Conservation (phyloP, 2,888 invertebrate genomes). For the Glyphotaelius pellucidus region DNA sequence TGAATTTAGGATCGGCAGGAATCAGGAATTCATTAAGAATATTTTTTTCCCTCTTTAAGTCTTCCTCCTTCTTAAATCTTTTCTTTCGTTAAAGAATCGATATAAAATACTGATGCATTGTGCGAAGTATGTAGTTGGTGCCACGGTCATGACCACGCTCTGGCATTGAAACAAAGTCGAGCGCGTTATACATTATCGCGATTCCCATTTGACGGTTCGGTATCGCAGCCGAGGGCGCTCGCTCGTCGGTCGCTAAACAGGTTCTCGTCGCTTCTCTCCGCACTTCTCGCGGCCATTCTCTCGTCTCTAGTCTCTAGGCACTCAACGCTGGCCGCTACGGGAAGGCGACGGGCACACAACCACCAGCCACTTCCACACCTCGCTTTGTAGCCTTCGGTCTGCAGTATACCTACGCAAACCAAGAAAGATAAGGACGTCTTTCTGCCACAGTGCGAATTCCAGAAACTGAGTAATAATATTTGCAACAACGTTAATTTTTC, state of each 20-base stretch:
- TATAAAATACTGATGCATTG: no score
- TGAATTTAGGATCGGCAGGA: no score
- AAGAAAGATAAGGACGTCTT: no score
- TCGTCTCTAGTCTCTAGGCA: no score
- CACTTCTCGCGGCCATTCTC: background rate
- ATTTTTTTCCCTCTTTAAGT: no score
- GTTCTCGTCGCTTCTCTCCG: background rate
- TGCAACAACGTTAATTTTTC: no score
- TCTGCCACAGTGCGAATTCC: background rate
- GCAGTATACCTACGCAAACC: no score
- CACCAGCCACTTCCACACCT: background rate
- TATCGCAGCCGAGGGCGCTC: background rate
- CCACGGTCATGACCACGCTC: background rate
- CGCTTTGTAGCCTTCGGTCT: no score
- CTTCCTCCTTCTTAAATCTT: no score
- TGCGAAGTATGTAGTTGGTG: background rate
- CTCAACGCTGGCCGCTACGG: no score
- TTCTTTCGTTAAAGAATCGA: background rate
- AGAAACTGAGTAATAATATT: background rate
- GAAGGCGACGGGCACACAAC: background rate
- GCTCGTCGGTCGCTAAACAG: background rate
- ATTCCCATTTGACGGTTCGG: background rate
- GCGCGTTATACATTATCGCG: background rate
- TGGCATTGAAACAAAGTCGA: background rate
- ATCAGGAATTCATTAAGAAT: no score